phyloP scores from a whole-genome alignment of 1,140 invertebrate genomes.

The Parasteatoda tepidariorum region DNA sequence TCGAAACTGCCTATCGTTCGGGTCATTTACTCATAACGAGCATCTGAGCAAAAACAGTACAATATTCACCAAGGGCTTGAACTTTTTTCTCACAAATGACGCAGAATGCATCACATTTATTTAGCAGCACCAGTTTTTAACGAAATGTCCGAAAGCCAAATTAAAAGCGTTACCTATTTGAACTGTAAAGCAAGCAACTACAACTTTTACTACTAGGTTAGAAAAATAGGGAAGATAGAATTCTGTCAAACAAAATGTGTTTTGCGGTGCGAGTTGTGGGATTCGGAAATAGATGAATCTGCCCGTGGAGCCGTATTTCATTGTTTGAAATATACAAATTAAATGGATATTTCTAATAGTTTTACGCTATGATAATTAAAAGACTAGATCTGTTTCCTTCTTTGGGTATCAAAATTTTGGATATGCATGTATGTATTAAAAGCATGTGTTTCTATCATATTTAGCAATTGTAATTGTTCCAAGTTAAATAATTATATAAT shows the following conservation, averaged over 20 bases:
- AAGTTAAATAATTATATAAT: neutral
- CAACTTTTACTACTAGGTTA: neutral
- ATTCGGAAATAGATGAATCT: neutral
- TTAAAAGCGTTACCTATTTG: too few relatives aligned
- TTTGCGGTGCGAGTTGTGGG: slow-evolving; percentile 9
- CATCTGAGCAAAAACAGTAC: too few relatives aligned
- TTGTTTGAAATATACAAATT: neutral
- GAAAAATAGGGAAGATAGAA: neutral
- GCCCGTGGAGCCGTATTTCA: too few relatives aligned
- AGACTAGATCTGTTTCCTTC: neutral
- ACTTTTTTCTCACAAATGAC: too few relatives aligned
- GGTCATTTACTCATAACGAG: too few relatives aligned
- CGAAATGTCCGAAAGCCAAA: too few relatives aligned
- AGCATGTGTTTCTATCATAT: too few relatives aligned
- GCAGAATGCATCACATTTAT: too few relatives aligned
- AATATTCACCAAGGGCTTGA: too few relatives aligned
- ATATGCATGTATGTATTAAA: slow-evolving; percentile 34
- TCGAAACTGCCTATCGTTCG: too few relatives aligned
- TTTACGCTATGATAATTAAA: slow-evolving; percentile 2
- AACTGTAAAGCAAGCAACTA: too few relatives aligned
- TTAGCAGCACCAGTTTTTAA: too few relatives aligned
- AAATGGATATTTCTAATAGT: slow-evolving; percentile 15
- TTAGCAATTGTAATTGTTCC: neutral
- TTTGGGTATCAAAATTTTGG: neutral
- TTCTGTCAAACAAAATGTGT: slow-evolving; percentile 35